Evolutionary conservation across 2,797 vertebrate species (phyloP).

Genomic region (Leptoclinus maculatus): DNA sequence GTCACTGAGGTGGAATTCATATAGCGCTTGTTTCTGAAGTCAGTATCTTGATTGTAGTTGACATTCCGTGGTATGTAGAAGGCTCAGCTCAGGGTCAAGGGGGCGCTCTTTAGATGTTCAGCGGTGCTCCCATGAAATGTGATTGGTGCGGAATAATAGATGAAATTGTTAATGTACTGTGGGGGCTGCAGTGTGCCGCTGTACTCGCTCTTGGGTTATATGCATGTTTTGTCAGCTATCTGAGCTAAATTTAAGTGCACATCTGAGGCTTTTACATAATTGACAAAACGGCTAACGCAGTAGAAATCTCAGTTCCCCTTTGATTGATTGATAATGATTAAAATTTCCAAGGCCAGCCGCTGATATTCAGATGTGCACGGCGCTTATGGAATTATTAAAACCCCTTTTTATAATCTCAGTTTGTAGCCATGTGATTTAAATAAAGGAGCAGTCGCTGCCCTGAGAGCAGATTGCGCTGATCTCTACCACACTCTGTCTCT

Average conservation of each 20-base stretch:
- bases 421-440: slow-evolving; percentile 65
- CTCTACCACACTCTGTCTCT: slow-evolving; percentile 31
- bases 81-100: slow-evolving; percentile 43
- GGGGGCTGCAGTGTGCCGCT: neutral
- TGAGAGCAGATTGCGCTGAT: slow-evolving; percentile 65
- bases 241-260: slow-evolving; percentile 1
- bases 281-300: slow-evolving; percentile 18
- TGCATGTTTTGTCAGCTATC: slow-evolving; percentile 17
- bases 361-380: slow-evolving; percentile 32
- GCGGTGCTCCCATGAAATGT: slow-evolving; percentile 41
- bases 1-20: slow-evolving; percentile 68
- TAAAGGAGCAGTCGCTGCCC: slow-evolving; percentile 65
- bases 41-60: slow-evolving; percentile 57
- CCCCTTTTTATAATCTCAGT: slow-evolving; percentile 60
- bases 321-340: slow-evolving; percentile 48
- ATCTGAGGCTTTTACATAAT: slow-evolving; percentile 40
- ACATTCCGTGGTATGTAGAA: slow-evolving; percentile 64
- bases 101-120: slow-evolving; percentile 55
- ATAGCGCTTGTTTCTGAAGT: slow-evolving; percentile 61
- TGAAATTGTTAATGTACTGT: slow-evolving; percentile 39
- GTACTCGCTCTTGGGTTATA: neutral
- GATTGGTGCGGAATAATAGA: slow-evolving; percentile 54
- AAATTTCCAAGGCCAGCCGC: slow-evolving; percentile 40
- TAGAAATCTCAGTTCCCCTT: slow-evolving; percentile 28
- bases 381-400: slow-evolving; percentile 66